Conservation (phyloP, 2,113 vertebrate species). For the Salvelinus fontinalis region DNA sequence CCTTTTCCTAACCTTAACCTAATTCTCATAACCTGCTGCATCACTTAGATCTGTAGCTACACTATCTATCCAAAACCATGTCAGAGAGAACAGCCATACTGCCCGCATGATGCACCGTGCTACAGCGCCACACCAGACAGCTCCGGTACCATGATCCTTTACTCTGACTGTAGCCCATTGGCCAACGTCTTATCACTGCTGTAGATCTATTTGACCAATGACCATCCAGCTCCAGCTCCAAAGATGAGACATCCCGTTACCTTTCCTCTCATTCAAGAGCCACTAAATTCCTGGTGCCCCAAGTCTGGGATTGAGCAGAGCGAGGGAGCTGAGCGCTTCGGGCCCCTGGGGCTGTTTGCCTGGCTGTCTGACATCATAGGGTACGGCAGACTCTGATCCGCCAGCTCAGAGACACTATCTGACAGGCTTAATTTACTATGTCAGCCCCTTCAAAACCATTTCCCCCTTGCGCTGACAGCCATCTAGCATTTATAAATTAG, state of each 20-base stretch:
- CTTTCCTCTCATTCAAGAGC: constrained; percentile 38
- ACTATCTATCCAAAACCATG: not conserved
- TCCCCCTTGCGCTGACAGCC: constrained; percentile 76
- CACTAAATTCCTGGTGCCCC: constrained; percentile 46
- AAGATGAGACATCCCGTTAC: not conserved
- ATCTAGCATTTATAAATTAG: constrained; percentile 82
- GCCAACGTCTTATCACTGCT: constrained; percentile 51
- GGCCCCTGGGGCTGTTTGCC: constrained; percentile 72
- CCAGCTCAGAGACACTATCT: constrained; percentile 70
- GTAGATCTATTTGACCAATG: constrained; percentile 27
- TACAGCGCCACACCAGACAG: constrained; percentile 31
- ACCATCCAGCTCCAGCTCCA: not conserved
- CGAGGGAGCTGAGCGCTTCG: constrained; percentile 43
- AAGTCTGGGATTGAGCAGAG: constrained; percentile 59
- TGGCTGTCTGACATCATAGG: constrained; percentile 78
- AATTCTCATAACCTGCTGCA: no score
- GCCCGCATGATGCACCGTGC: constrained; percentile 42
- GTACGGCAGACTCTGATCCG: constrained; percentile 74
- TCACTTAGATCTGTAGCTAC: no score
- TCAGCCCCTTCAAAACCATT: constrained; percentile 80
- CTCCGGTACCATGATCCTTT: constrained; percentile 37
- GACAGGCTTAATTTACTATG: constrained; percentile 83
- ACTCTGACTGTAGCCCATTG: constrained; percentile 38
- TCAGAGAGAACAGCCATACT: constrained; percentile 29
- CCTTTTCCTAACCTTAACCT: no score